phyloP scores from a whole-genome alignment of 1,140 invertebrate species.

The Conus ventricosus region DNA sequence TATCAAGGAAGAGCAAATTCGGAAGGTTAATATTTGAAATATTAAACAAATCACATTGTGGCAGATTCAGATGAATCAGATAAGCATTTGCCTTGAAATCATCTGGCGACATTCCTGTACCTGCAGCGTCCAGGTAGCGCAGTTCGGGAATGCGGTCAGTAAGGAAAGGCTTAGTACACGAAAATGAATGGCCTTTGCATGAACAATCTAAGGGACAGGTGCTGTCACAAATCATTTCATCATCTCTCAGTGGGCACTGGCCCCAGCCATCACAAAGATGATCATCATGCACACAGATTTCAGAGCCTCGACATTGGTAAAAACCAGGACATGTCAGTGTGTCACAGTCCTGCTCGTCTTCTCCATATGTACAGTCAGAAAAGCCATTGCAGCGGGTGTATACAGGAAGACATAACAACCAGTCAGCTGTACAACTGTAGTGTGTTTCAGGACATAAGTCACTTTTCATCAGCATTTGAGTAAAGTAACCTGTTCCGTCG shows the following conservation, averaged over 20 bases:
- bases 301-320: not conserved
- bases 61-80: not conserved
- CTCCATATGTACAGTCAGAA: no score
- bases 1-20: not conserved
- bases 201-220: not conserved
- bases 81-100: not conserved
- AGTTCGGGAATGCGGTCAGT: not conserved
- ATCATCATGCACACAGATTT: constrained; percentile 13
- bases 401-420: no score
- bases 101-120: not conserved
- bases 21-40: not conserved
- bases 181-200: not conserved
- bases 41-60: not conserved
- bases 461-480: no score
- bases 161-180: not conserved
- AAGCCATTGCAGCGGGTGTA: no score
- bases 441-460: no score
- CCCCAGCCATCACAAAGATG: constrained; percentile 33
- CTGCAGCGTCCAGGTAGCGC: not conserved
- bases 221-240: constrained; percentile 8
- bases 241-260: constrained; percentile 34
- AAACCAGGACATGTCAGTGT: no score
- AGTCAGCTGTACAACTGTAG: no score
- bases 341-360: not conserved
- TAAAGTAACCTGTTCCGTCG: no score